Evolutionary conservation across 1,140 invertebrate species (phyloP).

Genomic region (Atta cephalotes): DNA sequence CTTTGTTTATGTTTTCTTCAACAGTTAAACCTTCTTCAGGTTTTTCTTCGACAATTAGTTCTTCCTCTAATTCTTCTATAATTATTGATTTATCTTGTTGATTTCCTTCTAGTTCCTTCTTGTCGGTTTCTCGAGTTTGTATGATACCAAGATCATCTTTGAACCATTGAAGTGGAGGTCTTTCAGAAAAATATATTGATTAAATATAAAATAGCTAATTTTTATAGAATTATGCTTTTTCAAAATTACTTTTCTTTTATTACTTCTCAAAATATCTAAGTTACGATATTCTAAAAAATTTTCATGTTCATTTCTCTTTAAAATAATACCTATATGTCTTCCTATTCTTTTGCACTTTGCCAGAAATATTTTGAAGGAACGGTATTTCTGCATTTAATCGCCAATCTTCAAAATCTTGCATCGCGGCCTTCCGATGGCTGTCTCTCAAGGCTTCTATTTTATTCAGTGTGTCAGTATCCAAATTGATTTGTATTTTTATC

Average conservation of each 20-base stretch:
- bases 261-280: background rate
- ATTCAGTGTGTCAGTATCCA: conserved; percentile 86
- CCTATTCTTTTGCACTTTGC: conserved; percentile 77
- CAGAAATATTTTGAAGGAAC: conserved; percentile 71
- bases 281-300: background rate
- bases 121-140: conserved; percentile 21
- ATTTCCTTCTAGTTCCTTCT: background rate
- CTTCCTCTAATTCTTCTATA: conserved; percentile 5
- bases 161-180: conserved; percentile 78
- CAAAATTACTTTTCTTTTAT: background rate
- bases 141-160: conserved; percentile 61
- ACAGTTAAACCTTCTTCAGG: background rate
- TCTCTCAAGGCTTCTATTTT: conserved; percentile 88
- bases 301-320: conserved; percentile 10
- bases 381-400: conserved; percentile 81
- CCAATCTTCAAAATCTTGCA: conserved; percentile 90
- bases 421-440: conserved; percentile 87
- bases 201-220: background rate
- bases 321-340: conserved; percentile 76
- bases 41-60: conserved; percentile 1
- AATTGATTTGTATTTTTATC: conserved; percentile 88
- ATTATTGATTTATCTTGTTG: background rate
- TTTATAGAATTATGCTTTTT: background rate
- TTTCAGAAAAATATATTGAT: conserved; percentile 51
- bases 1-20: conserved; percentile 6